Conservation (phyloP, 2,888 invertebrate species). For the Cistogaster globosa region DNA sequence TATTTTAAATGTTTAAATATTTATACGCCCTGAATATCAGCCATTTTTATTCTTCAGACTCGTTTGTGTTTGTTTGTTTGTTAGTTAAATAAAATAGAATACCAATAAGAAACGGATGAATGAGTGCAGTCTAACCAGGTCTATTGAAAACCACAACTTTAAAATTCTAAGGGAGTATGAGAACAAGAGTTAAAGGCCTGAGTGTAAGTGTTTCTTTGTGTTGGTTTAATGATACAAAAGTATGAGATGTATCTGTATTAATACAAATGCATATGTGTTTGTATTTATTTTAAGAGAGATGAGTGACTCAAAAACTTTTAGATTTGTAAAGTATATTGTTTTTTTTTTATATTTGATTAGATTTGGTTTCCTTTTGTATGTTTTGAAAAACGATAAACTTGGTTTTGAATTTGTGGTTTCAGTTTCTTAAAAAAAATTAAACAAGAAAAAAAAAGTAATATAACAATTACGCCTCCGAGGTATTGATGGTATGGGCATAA, state of each 20-base stretch:
- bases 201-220: constrained; percentile 37
- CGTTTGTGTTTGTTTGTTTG: constrained; percentile 6
- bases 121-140: constrained; percentile 61
- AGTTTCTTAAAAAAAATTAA: constrained; percentile 1
- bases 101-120: constrained; percentile 72
- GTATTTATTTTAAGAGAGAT: constrained; percentile 49
- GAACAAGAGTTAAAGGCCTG: background rate
- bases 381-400: constrained; percentile 51
- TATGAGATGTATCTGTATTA: background rate
- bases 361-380: constrained; percentile 19
- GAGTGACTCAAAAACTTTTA: constrained; percentile 64
- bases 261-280: background rate
- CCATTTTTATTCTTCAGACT: constrained; percentile 54
- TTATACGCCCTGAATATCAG: constrained; percentile 40
- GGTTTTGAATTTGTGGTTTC: constrained; percentile 49
- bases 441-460: background rate
- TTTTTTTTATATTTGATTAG: constrained; percentile 9
- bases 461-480: constrained; percentile 28
- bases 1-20: background rate
- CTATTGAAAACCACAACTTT: constrained; percentile 15
- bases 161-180: constrained; percentile 42
- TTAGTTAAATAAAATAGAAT: constrained; percentile 63
- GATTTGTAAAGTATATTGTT: constrained; percentile 41
- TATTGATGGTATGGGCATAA: background rate
- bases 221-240: constrained; percentile 20